A percentile compares a stretch with the other conserved stretches of the same genome.
Conservation (phyloP, 2,113 vertebrate genomes). For the Morone saxatilis region DNA sequence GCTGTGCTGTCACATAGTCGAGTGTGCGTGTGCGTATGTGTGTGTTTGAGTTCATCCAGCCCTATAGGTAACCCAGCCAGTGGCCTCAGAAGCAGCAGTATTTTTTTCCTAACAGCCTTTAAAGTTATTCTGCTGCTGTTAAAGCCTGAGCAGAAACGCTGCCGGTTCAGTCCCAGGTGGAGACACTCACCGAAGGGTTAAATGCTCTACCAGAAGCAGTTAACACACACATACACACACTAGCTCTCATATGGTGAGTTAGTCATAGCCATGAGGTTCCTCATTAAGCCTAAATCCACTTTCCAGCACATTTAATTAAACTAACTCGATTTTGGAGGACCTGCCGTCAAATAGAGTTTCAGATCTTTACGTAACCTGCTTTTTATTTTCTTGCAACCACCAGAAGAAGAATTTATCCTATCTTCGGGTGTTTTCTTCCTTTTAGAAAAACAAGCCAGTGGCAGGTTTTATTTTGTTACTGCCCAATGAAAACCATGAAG, state of each 20-base stretch:
- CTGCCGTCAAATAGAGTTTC: constrained; percentile 36
- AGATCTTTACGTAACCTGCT: constrained; percentile 43
- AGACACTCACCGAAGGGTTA: constrained; percentile 69
- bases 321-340: constrained; percentile 65
- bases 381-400: constrained; percentile 27
- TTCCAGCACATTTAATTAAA: constrained; percentile 78
- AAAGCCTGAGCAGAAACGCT: constrained; percentile 46
- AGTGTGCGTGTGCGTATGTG: constrained; percentile 33
- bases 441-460: constrained; percentile 34
- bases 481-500: constrained; percentile 16
- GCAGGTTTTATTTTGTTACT: constrained; percentile 20
- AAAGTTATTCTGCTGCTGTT: constrained; percentile 71
- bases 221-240: constrained; percentile 31
- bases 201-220: constrained; percentile 69
- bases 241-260: constrained; percentile 29
- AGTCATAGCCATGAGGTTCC: constrained; percentile 47
- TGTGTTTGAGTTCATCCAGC: constrained; percentile 36
- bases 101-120: constrained; percentile 57
- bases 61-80: constrained; percentile 41
- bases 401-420: constrained; percentile 14
- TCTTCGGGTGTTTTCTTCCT: constrained; percentile 14
- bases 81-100: constrained; percentile 43
- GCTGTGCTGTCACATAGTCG: constrained; percentile 62
- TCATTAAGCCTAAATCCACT: constrained; percentile 77
- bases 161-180: constrained; percentile 65